phyloP scores from a whole-genome alignment of 2,888 invertebrate species.

The Pollenia angustigena region DNA sequence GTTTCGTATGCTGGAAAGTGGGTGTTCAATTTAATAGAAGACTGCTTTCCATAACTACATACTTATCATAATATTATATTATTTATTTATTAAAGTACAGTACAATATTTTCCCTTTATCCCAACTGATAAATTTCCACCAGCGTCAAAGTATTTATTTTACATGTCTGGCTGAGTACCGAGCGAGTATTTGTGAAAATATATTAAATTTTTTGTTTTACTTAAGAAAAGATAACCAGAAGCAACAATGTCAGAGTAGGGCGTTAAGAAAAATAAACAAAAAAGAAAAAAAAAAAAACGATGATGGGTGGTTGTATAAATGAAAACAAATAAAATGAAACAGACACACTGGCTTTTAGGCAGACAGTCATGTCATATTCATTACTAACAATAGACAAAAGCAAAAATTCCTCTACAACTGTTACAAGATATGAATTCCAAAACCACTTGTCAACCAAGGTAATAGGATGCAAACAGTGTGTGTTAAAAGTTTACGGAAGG shows the following conservation, averaged over 20 bases:
- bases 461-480: not conserved
- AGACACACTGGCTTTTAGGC: slow-evolving; percentile 43
- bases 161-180: not conserved
- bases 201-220: not conserved
- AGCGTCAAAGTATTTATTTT: slow-evolving; percentile 8
- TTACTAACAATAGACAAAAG: not conserved
- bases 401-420: not conserved
- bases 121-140: not conserved
- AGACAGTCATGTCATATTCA: not conserved
- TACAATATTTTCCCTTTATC: not conserved
- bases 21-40: not conserved
- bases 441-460: slow-evolving; percentile 37
- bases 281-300: not conserved
- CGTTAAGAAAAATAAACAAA: slow-evolving; percentile 40
- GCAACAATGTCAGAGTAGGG: slow-evolving; percentile 60
- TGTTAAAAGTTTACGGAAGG: not conserved
- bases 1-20: not conserved
- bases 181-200: slow-evolving; percentile 5
- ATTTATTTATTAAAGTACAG: not conserved
- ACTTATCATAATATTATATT: slow-evolving; percentile 17
- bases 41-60: not conserved
- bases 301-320: not conserved
- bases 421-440: slow-evolving; percentile 17
- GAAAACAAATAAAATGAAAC: slow-evolving; percentile 23
- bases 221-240: slow-evolving; percentile 37